Conservation (phyloP, 2,113 vertebrate genomes). For the Corythornis madagascariensis region DNA sequence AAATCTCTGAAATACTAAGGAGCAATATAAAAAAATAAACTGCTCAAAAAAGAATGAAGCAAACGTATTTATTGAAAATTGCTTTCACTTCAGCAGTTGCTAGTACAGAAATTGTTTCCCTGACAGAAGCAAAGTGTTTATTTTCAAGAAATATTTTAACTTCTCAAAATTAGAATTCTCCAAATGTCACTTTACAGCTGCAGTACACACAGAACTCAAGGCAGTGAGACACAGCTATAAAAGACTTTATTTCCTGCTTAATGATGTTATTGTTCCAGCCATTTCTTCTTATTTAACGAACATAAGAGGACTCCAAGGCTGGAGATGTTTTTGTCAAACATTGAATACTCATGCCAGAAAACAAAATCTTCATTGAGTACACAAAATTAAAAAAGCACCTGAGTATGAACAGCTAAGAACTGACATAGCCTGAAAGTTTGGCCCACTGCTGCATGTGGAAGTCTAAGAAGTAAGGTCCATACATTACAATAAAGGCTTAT, state of each 20-base stretch:
- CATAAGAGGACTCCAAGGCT: background rate
- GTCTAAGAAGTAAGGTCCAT: background rate
- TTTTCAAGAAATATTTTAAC: background rate
- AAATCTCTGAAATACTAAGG: background rate
- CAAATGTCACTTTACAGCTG: background rate
- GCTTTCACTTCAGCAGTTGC: background rate
- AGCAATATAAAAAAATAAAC: background rate
- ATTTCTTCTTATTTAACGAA: background rate
- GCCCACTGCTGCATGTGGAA: background rate
- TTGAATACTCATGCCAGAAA: background rate
- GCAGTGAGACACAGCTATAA: background rate
- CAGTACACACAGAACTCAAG: background rate
- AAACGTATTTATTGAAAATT: background rate
- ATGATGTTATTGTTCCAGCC: background rate
- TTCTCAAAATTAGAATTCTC: background rate
- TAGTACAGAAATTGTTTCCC: background rate
- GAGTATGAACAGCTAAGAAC: background rate
- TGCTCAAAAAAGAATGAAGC: background rate
- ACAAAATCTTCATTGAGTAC: background rate
- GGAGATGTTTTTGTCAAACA: background rate
- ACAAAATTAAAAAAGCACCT: background rate
- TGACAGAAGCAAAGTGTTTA: background rate
- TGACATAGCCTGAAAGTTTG: background rate
- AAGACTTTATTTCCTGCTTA: background rate
- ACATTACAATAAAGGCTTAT: background rate